Evolutionary conservation across 2,888 invertebrate genomes (phyloP).

Genomic region (Phortica okadai): DNA sequence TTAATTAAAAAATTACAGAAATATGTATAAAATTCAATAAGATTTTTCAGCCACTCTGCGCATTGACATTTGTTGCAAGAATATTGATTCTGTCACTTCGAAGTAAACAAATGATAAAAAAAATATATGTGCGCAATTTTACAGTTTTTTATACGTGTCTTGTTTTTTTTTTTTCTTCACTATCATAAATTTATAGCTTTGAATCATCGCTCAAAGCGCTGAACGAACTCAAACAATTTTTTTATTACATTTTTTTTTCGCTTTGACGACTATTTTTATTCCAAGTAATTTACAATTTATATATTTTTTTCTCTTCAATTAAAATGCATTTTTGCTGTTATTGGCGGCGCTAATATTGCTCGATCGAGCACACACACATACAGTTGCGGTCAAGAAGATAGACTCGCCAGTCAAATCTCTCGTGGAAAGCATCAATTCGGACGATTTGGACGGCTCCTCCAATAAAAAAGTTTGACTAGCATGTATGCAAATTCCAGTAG

Average conservation of each 20-base stretch:
- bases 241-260: not conserved
- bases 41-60: not conserved
- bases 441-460: no score
- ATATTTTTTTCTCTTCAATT: not conserved
- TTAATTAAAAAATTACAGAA: constrained; percentile 36
- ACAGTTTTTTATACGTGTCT: not conserved
- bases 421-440: no score
- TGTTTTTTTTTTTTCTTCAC: constrained; percentile 7
- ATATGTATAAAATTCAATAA: constrained; percentile 15
- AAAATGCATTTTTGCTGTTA: constrained; percentile 12
- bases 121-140: not conserved
- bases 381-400: no score
- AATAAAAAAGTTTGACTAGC: no score
- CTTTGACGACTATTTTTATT: not conserved
- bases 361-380: not conserved
- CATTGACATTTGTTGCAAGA: not conserved
- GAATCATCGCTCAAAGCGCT: constrained; percentile 8
- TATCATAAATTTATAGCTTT: constrained; percentile 21
- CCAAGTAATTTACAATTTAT: constrained; percentile 10
- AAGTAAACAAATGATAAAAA: not conserved
- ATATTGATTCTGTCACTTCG: not conserved
- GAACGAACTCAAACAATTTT: not conserved
- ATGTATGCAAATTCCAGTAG: no score
- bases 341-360: constrained; percentile 5
- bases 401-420: no score